Conservation (phyloP, 2,797 vertebrate species). For the Parauchenoglanis ngamensis region DNA sequence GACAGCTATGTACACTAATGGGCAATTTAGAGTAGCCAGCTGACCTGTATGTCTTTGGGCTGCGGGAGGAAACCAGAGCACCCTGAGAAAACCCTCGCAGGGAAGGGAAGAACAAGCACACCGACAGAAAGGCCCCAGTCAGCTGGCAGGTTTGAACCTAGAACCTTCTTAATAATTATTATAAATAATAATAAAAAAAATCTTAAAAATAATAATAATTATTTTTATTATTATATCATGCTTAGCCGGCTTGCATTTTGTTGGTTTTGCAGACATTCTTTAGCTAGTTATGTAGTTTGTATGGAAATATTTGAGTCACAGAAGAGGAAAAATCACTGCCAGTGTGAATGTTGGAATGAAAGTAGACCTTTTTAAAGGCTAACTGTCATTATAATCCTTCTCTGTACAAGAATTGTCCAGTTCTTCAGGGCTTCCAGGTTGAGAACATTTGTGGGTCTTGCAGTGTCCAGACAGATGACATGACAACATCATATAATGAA, state of each 20-base stretch:
- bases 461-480: conserved; percentile 66
- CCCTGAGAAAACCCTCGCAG: too few species aligned
- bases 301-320: background rate
- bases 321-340: background rate
- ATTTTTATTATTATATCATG: background rate
- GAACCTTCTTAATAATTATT: too few species aligned
- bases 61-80: too few species aligned
- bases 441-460: conserved; percentile 36
- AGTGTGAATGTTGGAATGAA: background rate
- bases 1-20: too few species aligned
- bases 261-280: background rate
- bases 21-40: too few species aligned
- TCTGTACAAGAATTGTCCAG: background rate
- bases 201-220: too few species aligned
- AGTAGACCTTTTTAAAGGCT: background rate
- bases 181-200: too few species aligned
- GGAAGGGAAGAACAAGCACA: too few species aligned
- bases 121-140: too few species aligned
- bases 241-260: background rate
- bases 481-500: conserved; percentile 71
- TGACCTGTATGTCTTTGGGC: too few species aligned
- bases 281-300: background rate
- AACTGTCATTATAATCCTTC: background rate
- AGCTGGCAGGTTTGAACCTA: too few species aligned
- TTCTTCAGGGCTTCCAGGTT: conserved; percentile 34